phyloP scores from a whole-genome alignment of 2,888 invertebrate species.

The Charanyca ferruginea region DNA sequence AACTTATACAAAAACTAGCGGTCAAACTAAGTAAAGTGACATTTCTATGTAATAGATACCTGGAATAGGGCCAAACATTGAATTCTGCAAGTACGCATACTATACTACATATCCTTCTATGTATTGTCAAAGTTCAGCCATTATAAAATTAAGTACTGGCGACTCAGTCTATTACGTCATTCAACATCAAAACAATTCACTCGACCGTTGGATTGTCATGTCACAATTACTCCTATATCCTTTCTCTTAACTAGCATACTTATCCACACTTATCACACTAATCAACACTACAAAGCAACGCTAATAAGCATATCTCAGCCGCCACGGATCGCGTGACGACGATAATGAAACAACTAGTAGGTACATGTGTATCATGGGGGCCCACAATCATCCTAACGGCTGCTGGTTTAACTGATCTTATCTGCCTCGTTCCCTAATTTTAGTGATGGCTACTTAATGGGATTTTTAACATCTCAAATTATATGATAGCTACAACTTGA shows the following conservation, averaged over 20 bases:
- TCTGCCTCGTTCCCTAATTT: slow-evolving; percentile 58
- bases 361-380: slow-evolving; percentile 51
- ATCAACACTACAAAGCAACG: slow-evolving; percentile 46
- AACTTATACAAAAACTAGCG: too few species aligned
- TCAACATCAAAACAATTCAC: slow-evolving; percentile 3
- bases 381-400: slow-evolving; percentile 62
- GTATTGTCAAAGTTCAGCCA: too few species aligned
- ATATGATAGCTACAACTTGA: slow-evolving; percentile 22
- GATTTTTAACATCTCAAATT: slow-evolving; percentile 63
- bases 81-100: not conserved
- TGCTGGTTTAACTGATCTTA: slow-evolving; percentile 57
- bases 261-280: slow-evolving; percentile 42
- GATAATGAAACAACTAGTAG: slow-evolving; percentile 48
- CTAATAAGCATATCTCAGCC: slow-evolving; percentile 43
- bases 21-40: not conserved
- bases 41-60: not conserved
- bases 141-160: too few species aligned
- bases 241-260: slow-evolving; percentile 49
- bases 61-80: not conserved
- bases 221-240: slow-evolving; percentile 19
- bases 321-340: slow-evolving; percentile 60
- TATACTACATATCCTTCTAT: not conserved
- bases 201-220: not conserved
- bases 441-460: slow-evolving; percentile 58
- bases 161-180: not conserved